Conservation (phyloP, 37 sponge, comb jelly and placozoan species). For the Aphrocallistes beatrix region DNA sequence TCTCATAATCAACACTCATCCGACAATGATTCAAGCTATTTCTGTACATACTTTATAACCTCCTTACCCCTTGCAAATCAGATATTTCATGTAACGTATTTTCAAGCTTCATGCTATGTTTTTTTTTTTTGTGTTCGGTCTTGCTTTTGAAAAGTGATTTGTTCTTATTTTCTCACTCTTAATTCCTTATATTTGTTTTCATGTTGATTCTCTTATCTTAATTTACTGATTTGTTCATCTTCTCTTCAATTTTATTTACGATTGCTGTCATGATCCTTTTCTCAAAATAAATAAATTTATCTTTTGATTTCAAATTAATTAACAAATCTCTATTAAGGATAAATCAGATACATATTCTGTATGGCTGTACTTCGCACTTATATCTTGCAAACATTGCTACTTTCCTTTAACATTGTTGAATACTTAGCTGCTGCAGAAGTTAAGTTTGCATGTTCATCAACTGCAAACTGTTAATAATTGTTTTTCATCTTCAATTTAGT, state of each 20-base stretch:
- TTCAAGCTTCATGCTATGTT: neutral
- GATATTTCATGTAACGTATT: neutral
- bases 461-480: too few species aligned
- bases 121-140: neutral
- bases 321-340: too few species aligned
- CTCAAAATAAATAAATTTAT: neutral
- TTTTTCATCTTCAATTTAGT: too few species aligned
- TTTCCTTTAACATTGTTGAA: too few species aligned
- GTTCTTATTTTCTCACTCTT: neutral
- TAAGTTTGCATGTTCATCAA: too few species aligned
- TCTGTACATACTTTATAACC: neutral
- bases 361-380: too few species aligned
- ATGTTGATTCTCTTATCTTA: neutral
- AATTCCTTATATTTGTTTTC: neutral
- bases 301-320: too few species aligned
- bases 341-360: too few species aligned
- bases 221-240: neutral
- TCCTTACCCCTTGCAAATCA: neutral
- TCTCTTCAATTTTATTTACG: neutral
- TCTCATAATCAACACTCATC: neutral
- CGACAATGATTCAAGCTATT: neutral
- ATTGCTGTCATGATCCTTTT: neutral
- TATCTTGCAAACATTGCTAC: too few species aligned
- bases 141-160: constrained; percentile 16
- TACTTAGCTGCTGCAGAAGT: too few species aligned